phyloP scores from a whole-genome alignment of 1,140 invertebrate genomes.

The Ericerus pela region DNA sequence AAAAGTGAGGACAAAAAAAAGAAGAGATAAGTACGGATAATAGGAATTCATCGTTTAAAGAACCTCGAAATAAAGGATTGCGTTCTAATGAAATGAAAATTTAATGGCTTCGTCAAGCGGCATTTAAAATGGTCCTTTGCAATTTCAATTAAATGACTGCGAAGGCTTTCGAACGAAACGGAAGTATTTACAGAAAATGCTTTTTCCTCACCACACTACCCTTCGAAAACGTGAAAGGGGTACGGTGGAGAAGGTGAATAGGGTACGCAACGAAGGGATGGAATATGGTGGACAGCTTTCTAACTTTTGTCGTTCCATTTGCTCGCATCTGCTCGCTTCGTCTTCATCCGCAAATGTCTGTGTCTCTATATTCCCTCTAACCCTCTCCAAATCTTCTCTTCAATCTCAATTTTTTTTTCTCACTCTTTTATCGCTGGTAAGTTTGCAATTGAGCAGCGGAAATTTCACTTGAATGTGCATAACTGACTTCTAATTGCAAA shows the following conservation, averaged over 20 bases:
- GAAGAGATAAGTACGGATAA: too few species aligned
- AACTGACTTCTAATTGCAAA: too few species aligned
- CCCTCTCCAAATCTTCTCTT: too few species aligned
- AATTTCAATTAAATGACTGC: slow-evolving; percentile 10
- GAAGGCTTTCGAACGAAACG: neutral
- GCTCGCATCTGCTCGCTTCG: neutral
- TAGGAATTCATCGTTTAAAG: neutral
- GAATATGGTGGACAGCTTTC: neutral
- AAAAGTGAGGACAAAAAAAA: too few species aligned
- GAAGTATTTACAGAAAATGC: slow-evolving; percentile 9
- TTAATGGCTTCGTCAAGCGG: slow-evolving; percentile 8
- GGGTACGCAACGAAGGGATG: too few species aligned
- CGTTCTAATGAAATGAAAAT: neutral
- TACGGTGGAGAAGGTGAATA: too few species aligned
- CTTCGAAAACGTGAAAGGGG: neutral
- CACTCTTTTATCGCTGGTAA: too few species aligned
- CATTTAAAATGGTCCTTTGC: slow-evolving; percentile 11
- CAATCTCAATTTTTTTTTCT: too few species aligned
- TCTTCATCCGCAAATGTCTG: too few species aligned
- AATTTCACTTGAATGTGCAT: too few species aligned
- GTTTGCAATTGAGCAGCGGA: too few species aligned
- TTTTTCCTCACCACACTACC: neutral
- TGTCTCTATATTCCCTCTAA: too few species aligned
- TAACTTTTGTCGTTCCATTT: slow-evolving; percentile 1
- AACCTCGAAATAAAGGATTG: slow-evolving; percentile 7